Base-by-base conservation (phyloP, 2,113 vertebrate species). In the Brachirus orientalis region DNA sequence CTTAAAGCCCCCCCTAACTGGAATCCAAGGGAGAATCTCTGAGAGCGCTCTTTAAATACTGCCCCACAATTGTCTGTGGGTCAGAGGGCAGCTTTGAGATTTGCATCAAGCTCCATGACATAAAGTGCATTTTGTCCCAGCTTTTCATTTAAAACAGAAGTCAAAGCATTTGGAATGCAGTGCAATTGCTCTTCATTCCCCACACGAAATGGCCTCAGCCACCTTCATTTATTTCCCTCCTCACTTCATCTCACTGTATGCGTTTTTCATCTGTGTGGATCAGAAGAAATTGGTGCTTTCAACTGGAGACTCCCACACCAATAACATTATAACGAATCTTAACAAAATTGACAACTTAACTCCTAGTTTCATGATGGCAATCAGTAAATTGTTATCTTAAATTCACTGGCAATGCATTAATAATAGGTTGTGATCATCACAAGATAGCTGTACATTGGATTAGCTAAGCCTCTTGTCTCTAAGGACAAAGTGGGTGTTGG, bases 41-140 rank as follows among this genome's bases (percentile, higher is more conserved):
- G 69, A 77, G 80, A 75, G 88, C 63, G 79, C 90, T 95, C 92
- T 92, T 76, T 72, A 72, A 75, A n/a, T 77, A 89, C 88, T 80
- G 57, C 83, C 87, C 72, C 54, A 66, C 87, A 86, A 89, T 90
- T 81, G 80, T 88, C 60, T 88, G 22, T 10, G 68, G 89, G 89
- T 90, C 87, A 90, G 43, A 90, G 85, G 82, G 44, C 61, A 65
- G 28, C 38, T 37, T 6, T 16, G 44, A 86, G 85, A 89, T 85
- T 90, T 87, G 82, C 83, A 73, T 84, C 47, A 72, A 51, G 54
- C 47, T 67, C 65, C 40, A 28, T 16, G 28, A 35, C 59, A 72
- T 67, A 66, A 46, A 68, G 69, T 71, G 40, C 55, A n/a, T 80
- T 83, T 77, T 80, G 88, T 65, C 70, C 47, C 28, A 82, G 62